Evolutionary conservation across 2,797 vertebrate species (phyloP).

Genomic region (Urophycis tenuis): DNA sequence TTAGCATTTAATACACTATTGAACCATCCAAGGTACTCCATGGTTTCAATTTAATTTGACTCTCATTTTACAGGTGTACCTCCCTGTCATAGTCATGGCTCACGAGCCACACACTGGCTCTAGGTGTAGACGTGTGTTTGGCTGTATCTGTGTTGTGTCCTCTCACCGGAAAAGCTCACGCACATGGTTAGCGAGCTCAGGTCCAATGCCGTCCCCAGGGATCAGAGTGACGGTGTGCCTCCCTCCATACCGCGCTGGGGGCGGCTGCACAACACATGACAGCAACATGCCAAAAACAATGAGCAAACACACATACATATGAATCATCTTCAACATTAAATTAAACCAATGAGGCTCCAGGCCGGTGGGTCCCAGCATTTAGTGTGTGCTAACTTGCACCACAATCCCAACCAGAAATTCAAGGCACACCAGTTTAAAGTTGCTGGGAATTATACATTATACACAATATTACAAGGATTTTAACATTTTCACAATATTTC

Average conservation of each 20-base stretch:
- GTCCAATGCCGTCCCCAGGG: slow-evolving; percentile 83
- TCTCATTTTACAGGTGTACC: too few relatives aligned
- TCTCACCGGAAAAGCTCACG: slow-evolving; percentile 78
- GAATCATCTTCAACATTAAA: background rate
- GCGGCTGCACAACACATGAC: slow-evolving; percentile 63
- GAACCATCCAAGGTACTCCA: background rate
- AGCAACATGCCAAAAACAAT: background rate
- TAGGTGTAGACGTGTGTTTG: background rate
- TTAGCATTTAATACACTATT: background rate
- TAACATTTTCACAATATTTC: background rate
- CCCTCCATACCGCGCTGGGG: slow-evolving; percentile 80
- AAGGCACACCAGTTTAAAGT: background rate
- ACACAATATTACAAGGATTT: too few relatives aligned
- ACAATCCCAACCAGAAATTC: background rate
- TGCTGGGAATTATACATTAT: background rate
- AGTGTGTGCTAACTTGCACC: background rate
- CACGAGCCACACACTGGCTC: background rate
- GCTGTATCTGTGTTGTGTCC: background rate
- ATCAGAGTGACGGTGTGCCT: slow-evolving; percentile 83
- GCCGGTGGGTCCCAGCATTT: background rate
- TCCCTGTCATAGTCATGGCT: too few relatives aligned
- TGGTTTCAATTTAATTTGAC: too few relatives aligned
- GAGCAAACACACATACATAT: slow-evolving; percentile 10
- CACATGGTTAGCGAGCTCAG: slow-evolving; percentile 77
- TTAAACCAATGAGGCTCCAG: background rate